Conservation (phyloP, 2,797 vertebrate genomes). For the Girardinus metallicus region DNA sequence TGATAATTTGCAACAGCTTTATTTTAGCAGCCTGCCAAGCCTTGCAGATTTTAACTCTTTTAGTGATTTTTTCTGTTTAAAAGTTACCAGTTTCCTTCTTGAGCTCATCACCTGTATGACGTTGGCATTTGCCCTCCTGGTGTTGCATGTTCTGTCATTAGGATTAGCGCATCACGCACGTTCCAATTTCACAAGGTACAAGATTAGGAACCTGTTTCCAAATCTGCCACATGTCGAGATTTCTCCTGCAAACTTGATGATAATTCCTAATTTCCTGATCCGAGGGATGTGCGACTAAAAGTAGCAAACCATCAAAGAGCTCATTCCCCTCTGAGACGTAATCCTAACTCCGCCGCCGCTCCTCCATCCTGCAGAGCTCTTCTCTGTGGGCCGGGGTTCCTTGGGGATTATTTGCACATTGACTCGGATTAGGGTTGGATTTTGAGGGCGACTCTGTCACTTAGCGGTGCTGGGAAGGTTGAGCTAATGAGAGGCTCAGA, state of each 20-base stretch:
- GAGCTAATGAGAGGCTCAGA: conserved; percentile 75
- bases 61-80: not conserved
- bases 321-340: conserved; percentile 53
- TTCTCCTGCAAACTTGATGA: conserved; percentile 57
- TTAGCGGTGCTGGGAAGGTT: conserved; percentile 56
- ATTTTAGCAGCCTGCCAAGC: not conserved
- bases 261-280: conserved; percentile 74
- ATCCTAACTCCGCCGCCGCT: conserved; percentile 59
- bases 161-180: conserved; percentile 19
- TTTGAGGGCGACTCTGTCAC: conserved; percentile 70
- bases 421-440: conserved; percentile 74
- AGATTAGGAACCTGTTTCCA: conserved; percentile 49
- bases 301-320: conserved; percentile 68
- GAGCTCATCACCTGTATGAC: not conserved
- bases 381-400: conserved; percentile 61
- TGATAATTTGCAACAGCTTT: too few relatives aligned
- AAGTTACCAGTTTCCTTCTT: not conserved
- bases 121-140: not conserved
- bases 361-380: conserved; percentile 34
- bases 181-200: conserved; percentile 23
- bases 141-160: conserved; percentile 20
- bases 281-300: conserved; percentile 53
- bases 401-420: conserved; percentile 73
- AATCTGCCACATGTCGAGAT: conserved; percentile 62
- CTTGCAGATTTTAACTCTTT: not conserved